Base-by-base conservation (phyloP, 2,888 invertebrate genomes). In the Lepas anatifera region DNA sequence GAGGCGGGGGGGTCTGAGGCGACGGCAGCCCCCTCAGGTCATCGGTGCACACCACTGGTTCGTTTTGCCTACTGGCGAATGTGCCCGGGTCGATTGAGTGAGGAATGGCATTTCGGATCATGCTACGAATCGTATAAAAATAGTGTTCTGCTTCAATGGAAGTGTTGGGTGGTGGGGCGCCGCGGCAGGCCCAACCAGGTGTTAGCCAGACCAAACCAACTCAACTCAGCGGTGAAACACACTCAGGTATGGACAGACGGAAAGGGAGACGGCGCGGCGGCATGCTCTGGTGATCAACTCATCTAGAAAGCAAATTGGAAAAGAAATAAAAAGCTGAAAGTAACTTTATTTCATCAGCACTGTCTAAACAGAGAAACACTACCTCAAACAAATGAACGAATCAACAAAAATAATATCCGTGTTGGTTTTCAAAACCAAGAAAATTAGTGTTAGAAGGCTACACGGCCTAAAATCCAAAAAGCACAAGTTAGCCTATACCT, bases 311-410 rank as follows among this genome's bases (percentile, higher is more conserved):
- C 58, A 58, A 58, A 58, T 8, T 29, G 6, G 52, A 35, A 35
- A 32, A 58, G 18, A 32, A 58, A 32, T 13, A 58, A 32, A 52
- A 58, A 58, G 32, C 32, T 35, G 32, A 58, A 58, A 58, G 58
- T 58, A 58, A 58, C 58, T 58, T 58, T 58, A 58, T 58, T 58
- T 58, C 58, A 58, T 58, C 58, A 58, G 58, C 58, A 58, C 35
- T 58, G 35, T 48, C 35, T 58, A 58, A n/a, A 58, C 58, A 58
- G 58, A 58, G 58, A 32, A 58, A 58, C 35, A 35, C 58, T 58
- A 58, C 58, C 29, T 58, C 22, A 58, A 52, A 52, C 52, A 52
- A 58, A 58, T 58, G 58, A 58, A 58, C 58, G 18, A 58, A 58
- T 58, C 3, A 58, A 58, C 58, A 58, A 58, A 58, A 58, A 58